Conservation (phyloP, 2,888 invertebrate species). For the Aphidoletes aphidimyza region DNA sequence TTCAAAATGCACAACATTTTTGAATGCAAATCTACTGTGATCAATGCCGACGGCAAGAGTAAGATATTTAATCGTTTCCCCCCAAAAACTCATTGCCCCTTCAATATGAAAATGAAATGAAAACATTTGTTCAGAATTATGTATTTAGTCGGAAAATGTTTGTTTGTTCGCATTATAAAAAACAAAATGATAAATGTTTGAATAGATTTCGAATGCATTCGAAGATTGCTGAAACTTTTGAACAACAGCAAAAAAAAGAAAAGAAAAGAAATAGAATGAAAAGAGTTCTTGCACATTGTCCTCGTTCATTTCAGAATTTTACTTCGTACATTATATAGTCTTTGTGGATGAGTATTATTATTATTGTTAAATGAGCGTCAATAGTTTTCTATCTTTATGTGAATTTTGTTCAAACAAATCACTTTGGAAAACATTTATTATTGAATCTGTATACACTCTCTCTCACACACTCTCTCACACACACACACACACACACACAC, state of each 20-base stretch:
- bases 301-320: background rate
- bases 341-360: background rate
- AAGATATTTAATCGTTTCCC: background rate
- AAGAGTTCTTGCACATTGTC: background rate
- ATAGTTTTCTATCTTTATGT: background rate
- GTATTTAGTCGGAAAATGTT: background rate
- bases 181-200: background rate
- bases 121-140: background rate
- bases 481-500: no score
- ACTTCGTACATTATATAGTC: background rate
- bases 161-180: background rate
- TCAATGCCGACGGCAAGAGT: conserved; percentile 35
- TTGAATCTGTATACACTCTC: no score
- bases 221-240: no score
- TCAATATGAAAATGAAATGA: no score
- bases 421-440: no score
- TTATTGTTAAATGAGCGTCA: background rate
- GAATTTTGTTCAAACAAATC: background rate
- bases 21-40: conserved; percentile 38
- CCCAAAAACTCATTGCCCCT: no score
- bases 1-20: background rate
- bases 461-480: no score
- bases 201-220: background rate
- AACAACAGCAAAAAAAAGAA: no score
- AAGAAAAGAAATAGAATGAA: no score